These are phyloP conservation scores for Pseudochirops corinnae DNA, from an alignment of 2,797 vertebrate species.

Conservation along the genomic window DNA sequence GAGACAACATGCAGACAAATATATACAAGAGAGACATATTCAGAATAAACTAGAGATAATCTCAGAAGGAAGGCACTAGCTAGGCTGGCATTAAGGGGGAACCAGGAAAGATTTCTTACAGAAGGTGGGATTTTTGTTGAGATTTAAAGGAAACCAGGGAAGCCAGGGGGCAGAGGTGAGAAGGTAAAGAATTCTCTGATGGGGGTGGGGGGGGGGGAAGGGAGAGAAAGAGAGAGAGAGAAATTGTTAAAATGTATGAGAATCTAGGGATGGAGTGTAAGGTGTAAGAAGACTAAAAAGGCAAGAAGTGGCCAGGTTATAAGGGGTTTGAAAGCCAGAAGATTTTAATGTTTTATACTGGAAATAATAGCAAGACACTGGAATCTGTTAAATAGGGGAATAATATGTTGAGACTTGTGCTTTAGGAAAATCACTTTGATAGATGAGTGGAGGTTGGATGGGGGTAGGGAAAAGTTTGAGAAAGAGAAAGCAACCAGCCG, in stretches of 20 bases:
- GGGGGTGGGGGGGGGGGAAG: too few relatives aligned
- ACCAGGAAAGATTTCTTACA: neutral
- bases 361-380: neutral
- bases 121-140: neutral
- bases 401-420: neutral
- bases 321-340: neutral
- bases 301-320: neutral
- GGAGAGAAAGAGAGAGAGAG: too few relatives aligned
- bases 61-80: neutral
- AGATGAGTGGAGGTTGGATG: neutral
- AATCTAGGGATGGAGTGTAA: neutral
- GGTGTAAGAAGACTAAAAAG: neutral
- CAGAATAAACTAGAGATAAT: too few relatives aligned
- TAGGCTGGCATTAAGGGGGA: neutral
- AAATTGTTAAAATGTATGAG: neutral
- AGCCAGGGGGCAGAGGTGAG: neutral
- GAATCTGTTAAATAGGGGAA: neutral
- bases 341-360: neutral
- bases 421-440: neutral
- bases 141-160: neutral
- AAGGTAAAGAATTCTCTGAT: neutral
- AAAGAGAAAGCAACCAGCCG: neutral
- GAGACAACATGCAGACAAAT: too few relatives aligned
- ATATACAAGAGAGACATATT: neutral
- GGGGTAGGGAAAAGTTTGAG: neutral